Base-by-base conservation (phyloP, 2,888 invertebrate genomes). In the Spodoptera exigua region DNA sequence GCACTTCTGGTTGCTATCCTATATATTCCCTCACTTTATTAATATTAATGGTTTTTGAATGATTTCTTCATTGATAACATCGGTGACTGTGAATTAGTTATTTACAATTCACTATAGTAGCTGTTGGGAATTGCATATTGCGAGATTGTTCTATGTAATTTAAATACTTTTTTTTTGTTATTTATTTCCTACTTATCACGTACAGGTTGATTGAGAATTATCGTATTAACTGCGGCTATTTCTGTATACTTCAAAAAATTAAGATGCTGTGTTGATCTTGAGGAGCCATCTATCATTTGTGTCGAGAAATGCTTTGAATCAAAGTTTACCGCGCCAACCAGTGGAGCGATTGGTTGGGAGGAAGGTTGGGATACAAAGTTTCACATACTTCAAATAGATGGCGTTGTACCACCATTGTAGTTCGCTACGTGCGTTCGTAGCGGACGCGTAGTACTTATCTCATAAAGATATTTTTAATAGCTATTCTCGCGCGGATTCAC, bases 211-310 rank as follows among this genome's bases (percentile, higher is more conserved):
- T n/a, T n/a, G n/a, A n/a, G n/a, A n/a, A 5, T 21, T 2, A 2
- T 21, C 27, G 27, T 27, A 5, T 9, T 27, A 27, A 7, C 5
- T 21, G 9, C 4, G 5, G 27, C 5, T 7, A 18, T 0, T 1
- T 16, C 36, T 46, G 45, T 10, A 5, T 11, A 13, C 0, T 3
- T 12, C 3, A 1, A 3, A 1, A 13, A 27, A 0, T 21, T 27
- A 17, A 3, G 10, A 0, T 17, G 1, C 17, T 2, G 0, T 11
- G 5, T 9, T 54, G n/a, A 47, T 48, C 13, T 51, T 21, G 2
- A 13, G 56, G 35, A 53, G 76, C 70, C 75, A 73, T 74, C 75
- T 75, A 70, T 46, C 45, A 3, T 36, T 62, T 7, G 0, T 4
- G 7, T 17, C 17, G 7, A n/a, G 35, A 54, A 72, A 41, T 48